Percentiles rank a stretch among this genome's conserved stretches.
These are phyloP conservation scores for Drosophila niveifrons DNA, from an alignment of 2,888 invertebrate species.

Conservation along the genomic window DNA sequence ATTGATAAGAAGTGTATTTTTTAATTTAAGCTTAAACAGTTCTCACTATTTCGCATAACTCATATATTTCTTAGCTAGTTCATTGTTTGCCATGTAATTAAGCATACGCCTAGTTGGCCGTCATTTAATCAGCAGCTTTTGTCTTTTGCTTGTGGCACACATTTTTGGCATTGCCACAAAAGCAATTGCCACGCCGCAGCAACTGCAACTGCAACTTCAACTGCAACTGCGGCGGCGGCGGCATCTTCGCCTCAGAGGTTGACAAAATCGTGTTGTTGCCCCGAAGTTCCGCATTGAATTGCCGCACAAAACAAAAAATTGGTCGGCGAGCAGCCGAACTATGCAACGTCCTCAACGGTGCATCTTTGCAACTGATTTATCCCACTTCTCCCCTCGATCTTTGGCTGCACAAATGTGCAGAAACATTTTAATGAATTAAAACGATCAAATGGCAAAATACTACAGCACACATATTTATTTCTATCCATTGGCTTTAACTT, in stretches of 20 bases:
- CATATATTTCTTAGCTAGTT: slow-evolving; percentile 24
- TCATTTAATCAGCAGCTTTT: slow-evolving; percentile 50
- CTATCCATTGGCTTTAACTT: slow-evolving; percentile 4
- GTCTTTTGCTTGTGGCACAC: slow-evolving; percentile 64
- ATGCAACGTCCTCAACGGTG: slow-evolving; percentile 46
- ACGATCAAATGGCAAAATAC: slow-evolving; percentile 48
- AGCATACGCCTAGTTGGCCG: slow-evolving; percentile 52
- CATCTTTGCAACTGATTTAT: slow-evolving; percentile 32
- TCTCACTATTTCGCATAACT: slow-evolving; percentile 16
- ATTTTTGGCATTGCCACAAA: slow-evolving; percentile 68
- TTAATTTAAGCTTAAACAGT: background rate
- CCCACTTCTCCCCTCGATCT: background rate
- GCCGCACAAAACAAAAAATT: slow-evolving; percentile 54
- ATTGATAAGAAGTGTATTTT: background rate
- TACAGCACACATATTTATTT: slow-evolving; percentile 40
- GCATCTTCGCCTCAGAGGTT: slow-evolving; percentile 66
- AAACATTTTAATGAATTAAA: slow-evolving; percentile 78
- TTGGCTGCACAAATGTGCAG: slow-evolving; percentile 51
- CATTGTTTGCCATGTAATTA: slow-evolving; percentile 3
- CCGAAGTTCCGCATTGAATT: slow-evolving; percentile 75
- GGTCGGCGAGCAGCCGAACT: slow-evolving; percentile 62
- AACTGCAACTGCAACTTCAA: no score
- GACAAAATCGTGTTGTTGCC: slow-evolving; percentile 75
- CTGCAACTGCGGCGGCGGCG: slow-evolving; percentile 43
- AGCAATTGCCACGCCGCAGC: slow-evolving; percentile 43